Evolutionary conservation across 1,140 invertebrate genomes (phyloP).

Genomic region (Oscheius sp.): DNA sequence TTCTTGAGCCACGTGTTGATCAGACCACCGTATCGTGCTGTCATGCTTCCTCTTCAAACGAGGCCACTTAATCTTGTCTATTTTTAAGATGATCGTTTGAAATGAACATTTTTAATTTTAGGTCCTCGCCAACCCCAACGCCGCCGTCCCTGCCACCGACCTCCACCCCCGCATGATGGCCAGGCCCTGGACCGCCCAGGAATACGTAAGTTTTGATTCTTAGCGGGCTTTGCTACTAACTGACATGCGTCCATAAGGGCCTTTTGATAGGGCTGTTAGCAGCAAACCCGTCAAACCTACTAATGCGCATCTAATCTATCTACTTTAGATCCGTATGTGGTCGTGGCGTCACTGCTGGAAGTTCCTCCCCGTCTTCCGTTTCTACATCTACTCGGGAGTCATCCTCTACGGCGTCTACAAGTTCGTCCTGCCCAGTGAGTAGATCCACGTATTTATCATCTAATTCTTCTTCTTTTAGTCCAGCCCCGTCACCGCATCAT

Average conservation of each 20-base stretch:
- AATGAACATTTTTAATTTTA: not conserved
- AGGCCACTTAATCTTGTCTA: too few species aligned
- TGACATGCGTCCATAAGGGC: too few species aligned
- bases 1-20: too few species aligned
- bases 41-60: too few species aligned
- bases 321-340: constrained; percentile 48
- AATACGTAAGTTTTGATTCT: constrained; percentile 46
- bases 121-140: constrained; percentile 46
- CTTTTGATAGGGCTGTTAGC: too few species aligned
- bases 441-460: not conserved
- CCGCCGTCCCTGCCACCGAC: constrained; percentile 46
- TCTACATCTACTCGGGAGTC: constrained; percentile 49
- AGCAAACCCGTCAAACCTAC: too few species aligned
- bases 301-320: not conserved
- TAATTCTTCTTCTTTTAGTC: constrained; percentile 44
- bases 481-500: constrained; percentile 51
- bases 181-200: constrained; percentile 47
- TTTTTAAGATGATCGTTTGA: too few species aligned
- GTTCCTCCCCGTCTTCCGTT: constrained; percentile 51
- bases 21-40: too few species aligned
- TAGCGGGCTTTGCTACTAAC: too few species aligned
- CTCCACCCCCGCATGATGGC: constrained; percentile 55
- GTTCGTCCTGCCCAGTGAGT: constrained; percentile 52
- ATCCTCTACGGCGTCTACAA: constrained; percentile 53
- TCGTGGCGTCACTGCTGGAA: constrained; percentile 57